These are phyloP conservation scores for Malthinus seriepunctatus DNA, from an alignment of 2,888 invertebrate species.

Conservation along the genomic window DNA sequence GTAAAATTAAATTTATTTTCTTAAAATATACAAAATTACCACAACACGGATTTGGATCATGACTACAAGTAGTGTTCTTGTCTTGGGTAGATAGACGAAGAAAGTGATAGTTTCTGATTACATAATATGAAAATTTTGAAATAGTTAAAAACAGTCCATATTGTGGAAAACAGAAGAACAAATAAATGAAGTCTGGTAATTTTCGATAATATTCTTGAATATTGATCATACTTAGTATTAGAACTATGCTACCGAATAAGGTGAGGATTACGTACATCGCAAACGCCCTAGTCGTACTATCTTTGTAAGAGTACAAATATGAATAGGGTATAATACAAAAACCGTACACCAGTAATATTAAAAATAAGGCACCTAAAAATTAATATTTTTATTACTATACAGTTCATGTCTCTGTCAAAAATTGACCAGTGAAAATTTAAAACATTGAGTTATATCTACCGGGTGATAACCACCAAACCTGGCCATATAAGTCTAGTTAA, in stretches of 20 bases:
- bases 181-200: conserved; percentile 34
- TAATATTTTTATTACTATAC: conserved; percentile 12
- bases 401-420: no score
- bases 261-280: conserved; percentile 44
- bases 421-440: no score
- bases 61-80: no score
- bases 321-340: no score
- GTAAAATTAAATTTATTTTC: no score
- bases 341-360: conserved; percentile 62
- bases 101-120: conserved; percentile 44
- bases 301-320: conserved; percentile 60
- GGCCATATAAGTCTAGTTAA: no score
- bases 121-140: conserved; percentile 41
- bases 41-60: no score
- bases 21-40: no score
- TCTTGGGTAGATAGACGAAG: no score
- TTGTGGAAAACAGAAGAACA: conserved; percentile 45
- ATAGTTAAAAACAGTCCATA: conserved; percentile 45
- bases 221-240: conserved; percentile 40
- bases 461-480: no score
- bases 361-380: conserved; percentile 53
- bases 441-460: no score
- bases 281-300: conserved; percentile 57
- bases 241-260: conserved; percentile 45
- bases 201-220: conserved; percentile 36